Conservation (phyloP, 2,888 invertebrate genomes). For the Tiliacea citrago region DNA sequence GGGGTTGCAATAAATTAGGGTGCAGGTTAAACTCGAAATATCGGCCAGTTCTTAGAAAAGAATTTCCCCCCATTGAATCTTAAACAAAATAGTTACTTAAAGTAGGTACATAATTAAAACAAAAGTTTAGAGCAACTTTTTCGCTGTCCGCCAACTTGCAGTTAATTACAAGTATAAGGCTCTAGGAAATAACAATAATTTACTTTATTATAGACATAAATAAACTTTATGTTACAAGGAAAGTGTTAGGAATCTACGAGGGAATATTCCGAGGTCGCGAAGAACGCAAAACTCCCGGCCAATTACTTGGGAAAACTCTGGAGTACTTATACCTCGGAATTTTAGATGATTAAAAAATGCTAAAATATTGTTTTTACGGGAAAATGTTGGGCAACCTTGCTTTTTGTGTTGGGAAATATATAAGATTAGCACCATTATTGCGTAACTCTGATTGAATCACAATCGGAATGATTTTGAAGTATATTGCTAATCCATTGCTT, state of each 20-base stretch:
- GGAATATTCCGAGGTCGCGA: conserved; percentile 24
- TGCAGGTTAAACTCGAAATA: background rate
- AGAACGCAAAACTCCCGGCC: conserved; percentile 3
- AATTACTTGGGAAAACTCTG: conserved; percentile 17
- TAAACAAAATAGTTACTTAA: conserved; percentile 1
- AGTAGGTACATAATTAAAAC: conserved; percentile 10
- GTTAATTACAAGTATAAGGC: conserved; percentile 51
- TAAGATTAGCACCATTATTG: no score
- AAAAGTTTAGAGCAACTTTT: conserved; percentile 27
- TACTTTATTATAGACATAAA: conserved; percentile 57
- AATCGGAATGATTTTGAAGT: no score
- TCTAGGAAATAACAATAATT: conserved; percentile 39
- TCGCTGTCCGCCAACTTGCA: conserved; percentile 17
- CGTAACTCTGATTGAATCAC: no score
- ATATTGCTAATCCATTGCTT: no score
- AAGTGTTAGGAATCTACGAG: conserved; percentile 37
- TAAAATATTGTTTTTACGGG: background rate
- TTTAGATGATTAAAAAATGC: conserved; percentile 6
- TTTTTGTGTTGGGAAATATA: background rate
- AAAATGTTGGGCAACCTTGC: background rate
- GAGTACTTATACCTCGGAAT: conserved; percentile 1
- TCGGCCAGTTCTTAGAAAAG: rapidly evolving
- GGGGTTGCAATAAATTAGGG: no score
- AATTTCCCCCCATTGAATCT: background rate
- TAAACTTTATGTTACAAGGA: conserved; percentile 47